phyloP scores from a whole-genome alignment of 2,888 invertebrate genomes.

The Mechanitis mazaeus region DNA sequence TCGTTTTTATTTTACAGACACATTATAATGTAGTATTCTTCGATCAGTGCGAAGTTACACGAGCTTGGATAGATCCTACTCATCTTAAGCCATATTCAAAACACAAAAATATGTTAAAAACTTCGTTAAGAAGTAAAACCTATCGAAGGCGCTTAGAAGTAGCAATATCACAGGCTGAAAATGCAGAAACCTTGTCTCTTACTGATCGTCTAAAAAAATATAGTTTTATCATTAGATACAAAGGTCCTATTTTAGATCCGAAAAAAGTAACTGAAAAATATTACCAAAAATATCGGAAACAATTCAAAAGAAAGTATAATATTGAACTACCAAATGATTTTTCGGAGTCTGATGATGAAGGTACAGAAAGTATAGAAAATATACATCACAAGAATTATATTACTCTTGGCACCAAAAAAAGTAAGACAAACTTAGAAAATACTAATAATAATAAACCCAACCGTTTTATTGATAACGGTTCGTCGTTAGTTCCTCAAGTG shows the following conservation, averaged over 20 bases:
- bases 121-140: conserved; percentile 35
- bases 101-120: conserved; percentile 38
- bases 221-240: conserved; percentile 65
- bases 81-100: conserved; percentile 53
- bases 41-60: conserved; percentile 53
- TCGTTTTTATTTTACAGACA: conserved; percentile 53
- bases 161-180: conserved; percentile 58
- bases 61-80: conserved; percentile 64
- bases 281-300: conserved; percentile 46
- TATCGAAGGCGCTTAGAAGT: conserved; percentile 47
- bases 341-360: conserved; percentile 41
- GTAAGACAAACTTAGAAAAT: conserved; percentile 3
- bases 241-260: conserved; percentile 55
- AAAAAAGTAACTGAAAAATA: conserved; percentile 47
- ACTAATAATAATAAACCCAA: too few relatives aligned
- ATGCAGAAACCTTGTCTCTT: conserved; percentile 52
- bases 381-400: conserved; percentile 36
- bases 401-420: conserved; percentile 35
- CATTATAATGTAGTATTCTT: conserved; percentile 77
- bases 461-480: background rate
- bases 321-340: conserved; percentile 47
- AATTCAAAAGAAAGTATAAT: conserved; percentile 49
- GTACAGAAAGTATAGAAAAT: conserved; percentile 10
- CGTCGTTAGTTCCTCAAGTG: conserved; percentile 43
- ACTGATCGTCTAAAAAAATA: conserved; percentile 55